These are phyloP conservation scores for Psittacula derbiana DNA, from an alignment of 2,797 vertebrate species.

Conservation along the genomic window DNA sequence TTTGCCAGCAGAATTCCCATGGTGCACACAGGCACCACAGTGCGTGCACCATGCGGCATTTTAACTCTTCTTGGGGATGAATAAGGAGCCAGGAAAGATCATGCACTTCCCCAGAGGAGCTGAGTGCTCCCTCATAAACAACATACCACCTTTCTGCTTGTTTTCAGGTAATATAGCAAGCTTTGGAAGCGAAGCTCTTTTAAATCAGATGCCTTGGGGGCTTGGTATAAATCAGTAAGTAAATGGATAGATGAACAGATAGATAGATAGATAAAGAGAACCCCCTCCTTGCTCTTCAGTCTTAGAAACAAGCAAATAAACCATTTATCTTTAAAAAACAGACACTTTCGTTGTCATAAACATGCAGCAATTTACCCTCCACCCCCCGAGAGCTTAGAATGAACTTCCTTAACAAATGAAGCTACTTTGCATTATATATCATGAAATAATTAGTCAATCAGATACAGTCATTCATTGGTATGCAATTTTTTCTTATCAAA, in stretches of 20 bases:
- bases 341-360: slow-evolving; percentile 21
- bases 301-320: slow-evolving; percentile 50
- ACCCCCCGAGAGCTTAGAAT: slow-evolving; percentile 40
- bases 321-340: neutral
- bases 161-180: neutral
- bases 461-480: slow-evolving; percentile 56
- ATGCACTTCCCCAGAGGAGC: slow-evolving; percentile 1
- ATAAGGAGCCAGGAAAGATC: neutral
- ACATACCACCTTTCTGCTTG: neutral
- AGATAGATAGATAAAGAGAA: neutral
- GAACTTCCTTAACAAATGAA: slow-evolving; percentile 31
- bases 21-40: slow-evolving; percentile 33
- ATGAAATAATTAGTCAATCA: slow-evolving; percentile 61
- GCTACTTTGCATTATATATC: slow-evolving; percentile 33
- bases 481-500: slow-evolving; percentile 61
- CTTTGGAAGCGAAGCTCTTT: neutral
- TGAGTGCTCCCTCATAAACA: neutral
- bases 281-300: neutral
- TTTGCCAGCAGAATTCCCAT: slow-evolving; percentile 61
- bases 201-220: slow-evolving; percentile 27
- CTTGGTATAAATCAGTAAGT: neutral
- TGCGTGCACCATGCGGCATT: slow-evolving; percentile 12
- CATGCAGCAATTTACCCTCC: slow-evolving; percentile 49
- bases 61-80: slow-evolving; percentile 46
- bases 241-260: neutral